These are phyloP conservation scores for Holothuria glaberrima DNA, from an alignment of 35 echinoderm and acorn worm genomes.

Conservation along the genomic window DNA sequence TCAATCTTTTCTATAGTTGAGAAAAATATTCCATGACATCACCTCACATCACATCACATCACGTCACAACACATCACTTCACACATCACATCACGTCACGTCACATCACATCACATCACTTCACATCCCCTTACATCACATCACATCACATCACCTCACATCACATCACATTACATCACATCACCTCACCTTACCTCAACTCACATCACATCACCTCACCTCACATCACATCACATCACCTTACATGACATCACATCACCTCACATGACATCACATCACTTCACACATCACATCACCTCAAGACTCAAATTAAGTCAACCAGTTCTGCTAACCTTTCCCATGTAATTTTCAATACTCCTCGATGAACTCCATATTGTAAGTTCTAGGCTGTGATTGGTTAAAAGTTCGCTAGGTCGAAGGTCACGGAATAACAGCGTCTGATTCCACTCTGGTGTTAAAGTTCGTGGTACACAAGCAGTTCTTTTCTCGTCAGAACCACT, in stretches of 20 bases:
- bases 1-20: too few relatives aligned
- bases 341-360: constrained; percentile 80
- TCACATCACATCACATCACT: too few relatives aligned
- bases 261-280: neutral
- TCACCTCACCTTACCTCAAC: neutral
- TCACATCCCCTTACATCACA: too few relatives aligned
- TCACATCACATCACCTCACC: neutral
- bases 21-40: too few relatives aligned
- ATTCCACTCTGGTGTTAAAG: constrained; percentile 94
- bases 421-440: constrained; percentile 85
- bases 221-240: neutral
- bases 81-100: neutral
- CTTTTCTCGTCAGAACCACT: constrained; percentile 82
- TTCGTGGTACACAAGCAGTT: constrained; percentile 82
- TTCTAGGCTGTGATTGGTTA: constrained; percentile 76
- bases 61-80: neutral
- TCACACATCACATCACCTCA: neutral
- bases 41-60: too few relatives aligned
- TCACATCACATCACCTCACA: neutral
- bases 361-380: constrained; percentile 91
- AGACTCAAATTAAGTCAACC: neutral
- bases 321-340: constrained; percentile 81
- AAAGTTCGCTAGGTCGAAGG: constrained; percentile 71
- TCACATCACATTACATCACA: neutral
- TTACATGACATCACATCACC: neutral